Evolutionary conservation across 2,888 invertebrate genomes (phyloP).

Genomic region (Synanthedon vespiformis): DNA sequence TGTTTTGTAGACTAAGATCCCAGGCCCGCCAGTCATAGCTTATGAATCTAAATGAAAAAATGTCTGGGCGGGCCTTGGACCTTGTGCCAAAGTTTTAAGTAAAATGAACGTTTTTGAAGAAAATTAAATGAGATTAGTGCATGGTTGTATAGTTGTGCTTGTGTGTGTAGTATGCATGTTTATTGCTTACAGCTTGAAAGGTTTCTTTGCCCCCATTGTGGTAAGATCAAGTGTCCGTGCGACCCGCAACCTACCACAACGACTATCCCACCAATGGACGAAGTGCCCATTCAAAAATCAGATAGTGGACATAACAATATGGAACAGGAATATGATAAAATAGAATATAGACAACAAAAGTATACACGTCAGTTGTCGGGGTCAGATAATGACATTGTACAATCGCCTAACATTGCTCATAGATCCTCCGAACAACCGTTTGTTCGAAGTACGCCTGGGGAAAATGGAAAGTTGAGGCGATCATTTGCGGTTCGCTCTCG

Average conservation of each 20-base stretch:
- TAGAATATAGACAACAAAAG: conserved; percentile 41
- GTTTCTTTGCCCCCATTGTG: conserved; percentile 79
- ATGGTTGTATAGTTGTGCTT: conserved; percentile 37
- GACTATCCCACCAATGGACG: conserved; percentile 11
- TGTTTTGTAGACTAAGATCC: too few species aligned
- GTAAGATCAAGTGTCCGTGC: conserved; percentile 76
- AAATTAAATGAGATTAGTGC: conserved; percentile 15
- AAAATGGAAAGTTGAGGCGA: conserved; percentile 49
- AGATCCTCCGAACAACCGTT: conserved; percentile 46
- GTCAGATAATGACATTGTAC: conserved; percentile 23
- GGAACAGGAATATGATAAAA: conserved; percentile 7
- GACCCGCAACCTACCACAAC: conserved; percentile 22
- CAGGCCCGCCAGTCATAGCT: too few species aligned
- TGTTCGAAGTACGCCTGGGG: conserved; percentile 33
- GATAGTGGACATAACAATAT: conserved; percentile 15
- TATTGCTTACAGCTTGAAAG: conserved; percentile 79
- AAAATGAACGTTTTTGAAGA: too few species aligned
- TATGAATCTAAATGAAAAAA: too few species aligned
- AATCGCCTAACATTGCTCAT: conserved; percentile 18
- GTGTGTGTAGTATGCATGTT: conserved; percentile 68
- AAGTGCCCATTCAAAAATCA: conserved; percentile 10
- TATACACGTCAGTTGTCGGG: conserved; percentile 33
- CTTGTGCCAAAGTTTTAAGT: too few species aligned
- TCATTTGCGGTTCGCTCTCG: conserved; percentile 59
- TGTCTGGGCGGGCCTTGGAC: too few species aligned